phyloP scores from a whole-genome alignment of 2,888 invertebrate genomes.

The Nomada flava region DNA sequence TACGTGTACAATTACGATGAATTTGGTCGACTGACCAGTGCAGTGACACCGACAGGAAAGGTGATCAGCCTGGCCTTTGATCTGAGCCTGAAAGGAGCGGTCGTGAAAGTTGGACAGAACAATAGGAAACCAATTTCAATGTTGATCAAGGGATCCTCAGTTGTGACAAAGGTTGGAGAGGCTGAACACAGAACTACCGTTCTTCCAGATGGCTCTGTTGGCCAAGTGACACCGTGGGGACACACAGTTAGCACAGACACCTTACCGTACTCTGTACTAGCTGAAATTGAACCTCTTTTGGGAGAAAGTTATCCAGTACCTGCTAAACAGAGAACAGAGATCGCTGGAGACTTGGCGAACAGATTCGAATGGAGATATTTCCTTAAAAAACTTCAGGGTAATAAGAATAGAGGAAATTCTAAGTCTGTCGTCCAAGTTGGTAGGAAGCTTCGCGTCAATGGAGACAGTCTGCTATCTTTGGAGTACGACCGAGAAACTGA shows the following conservation, averaged over 20 bases:
- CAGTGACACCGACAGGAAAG: conserved; percentile 98
- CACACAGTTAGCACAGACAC: conserved; percentile 95
- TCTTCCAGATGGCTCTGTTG: conserved; percentile 93
- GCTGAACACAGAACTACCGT: conserved; percentile 93
- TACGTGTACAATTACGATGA: conserved; percentile 98
- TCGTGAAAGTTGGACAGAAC: conserved; percentile 93
- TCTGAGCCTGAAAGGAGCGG: conserved; percentile 95
- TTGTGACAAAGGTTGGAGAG: conserved; percentile 92
- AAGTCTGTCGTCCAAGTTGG: conserved; percentile 93
- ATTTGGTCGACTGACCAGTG: conserved; percentile 95
- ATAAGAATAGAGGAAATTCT: conserved; percentile 83
- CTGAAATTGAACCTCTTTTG: conserved; percentile 94
- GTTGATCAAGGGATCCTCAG: conserved; percentile 94
- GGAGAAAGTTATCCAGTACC: conserved; percentile 96
- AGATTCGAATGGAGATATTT: conserved; percentile 98
- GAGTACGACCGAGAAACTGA: conserved; percentile 96
- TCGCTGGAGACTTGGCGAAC: conserved; percentile 95
- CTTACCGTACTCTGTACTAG: conserved; percentile 94
- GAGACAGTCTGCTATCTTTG: conserved; percentile 94
- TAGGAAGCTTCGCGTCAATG: conserved; percentile 94
- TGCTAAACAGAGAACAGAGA: conserved; percentile 95
- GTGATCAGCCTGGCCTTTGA: conserved; percentile 95
- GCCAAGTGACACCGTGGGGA: conserved; percentile 93
- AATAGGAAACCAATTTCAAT: conserved; percentile 93
- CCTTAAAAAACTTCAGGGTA: conserved; percentile 89